Percentiles rank a stretch among this genome's conserved stretches.
Conservation (phyloP, 1,140 invertebrate species). For the Drosophila melanica region DNA sequence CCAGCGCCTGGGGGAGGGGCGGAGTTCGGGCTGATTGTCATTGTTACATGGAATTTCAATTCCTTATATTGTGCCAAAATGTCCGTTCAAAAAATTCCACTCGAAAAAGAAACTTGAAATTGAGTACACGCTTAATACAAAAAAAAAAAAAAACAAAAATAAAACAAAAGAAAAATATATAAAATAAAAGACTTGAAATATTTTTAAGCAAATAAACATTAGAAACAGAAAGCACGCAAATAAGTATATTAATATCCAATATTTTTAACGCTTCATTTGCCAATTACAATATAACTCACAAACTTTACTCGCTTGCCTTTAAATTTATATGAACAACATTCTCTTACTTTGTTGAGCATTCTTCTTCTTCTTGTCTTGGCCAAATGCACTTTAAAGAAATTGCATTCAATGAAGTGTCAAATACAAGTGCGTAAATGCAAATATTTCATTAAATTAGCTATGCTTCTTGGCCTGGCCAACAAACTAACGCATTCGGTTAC, state of each 20-base stretch:
- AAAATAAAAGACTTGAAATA: neutral
- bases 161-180: too few species aligned
- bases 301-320: too few species aligned
- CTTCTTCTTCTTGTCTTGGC: too few species aligned
- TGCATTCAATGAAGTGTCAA: too few species aligned
- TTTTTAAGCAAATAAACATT: neutral
- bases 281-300: too few species aligned
- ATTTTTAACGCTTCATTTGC: too few species aligned
- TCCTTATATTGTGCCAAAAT: conserved; percentile 21
- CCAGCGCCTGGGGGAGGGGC: neutral
- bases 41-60: conserved; percentile 21
- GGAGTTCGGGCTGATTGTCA: neutral
- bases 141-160: neutral
- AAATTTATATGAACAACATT: too few species aligned
- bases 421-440: neutral
- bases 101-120: neutral
- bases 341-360: too few species aligned
- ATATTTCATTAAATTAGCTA: conserved; percentile 1
- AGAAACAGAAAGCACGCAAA: too few species aligned
- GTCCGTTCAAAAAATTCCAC: neutral
- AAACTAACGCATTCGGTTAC: neutral
- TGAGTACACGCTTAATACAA: neutral
- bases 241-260: too few species aligned
- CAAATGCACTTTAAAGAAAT: too few species aligned
- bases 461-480: neutral